These are phyloP conservation scores for Rhynchophorus ferrugineus DNA, from an alignment of 1,140 invertebrate genomes.

Conservation along the genomic window DNA sequence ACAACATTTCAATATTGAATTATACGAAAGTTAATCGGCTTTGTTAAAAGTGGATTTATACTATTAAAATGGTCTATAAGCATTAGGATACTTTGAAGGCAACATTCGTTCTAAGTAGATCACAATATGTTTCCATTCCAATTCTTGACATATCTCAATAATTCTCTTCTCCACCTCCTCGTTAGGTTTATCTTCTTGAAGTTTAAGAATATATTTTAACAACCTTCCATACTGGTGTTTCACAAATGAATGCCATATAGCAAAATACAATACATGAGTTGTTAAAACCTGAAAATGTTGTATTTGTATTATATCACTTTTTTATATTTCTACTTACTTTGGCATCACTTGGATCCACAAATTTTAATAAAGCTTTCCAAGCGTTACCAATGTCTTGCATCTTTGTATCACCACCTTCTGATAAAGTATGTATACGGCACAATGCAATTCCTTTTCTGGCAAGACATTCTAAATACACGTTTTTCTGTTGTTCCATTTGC, in stretches of 20 bases:
- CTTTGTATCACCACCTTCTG: constrained; percentile 34
- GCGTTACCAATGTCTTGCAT: constrained; percentile 55
- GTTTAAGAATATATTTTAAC: constrained; percentile 65
- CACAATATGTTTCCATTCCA: constrained; percentile 64
- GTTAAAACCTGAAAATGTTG: constrained; percentile 25
- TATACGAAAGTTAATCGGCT: too few species aligned
- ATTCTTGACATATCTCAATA: constrained; percentile 53
- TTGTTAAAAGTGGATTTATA: too few species aligned
- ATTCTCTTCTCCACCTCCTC: constrained; percentile 68
- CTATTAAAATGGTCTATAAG: constrained; percentile 44
- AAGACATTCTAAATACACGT: constrained; percentile 67
- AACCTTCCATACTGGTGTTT: constrained; percentile 73
- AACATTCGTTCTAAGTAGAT: constrained; percentile 47
- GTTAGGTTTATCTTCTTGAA: constrained; percentile 69
- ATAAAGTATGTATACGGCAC: constrained; percentile 52
- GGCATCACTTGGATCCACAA: constrained; percentile 65
- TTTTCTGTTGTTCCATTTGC: constrained; percentile 76
- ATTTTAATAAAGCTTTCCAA: constrained; percentile 66
- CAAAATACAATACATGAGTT: constrained; percentile 60
- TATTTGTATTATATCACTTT: neutral
- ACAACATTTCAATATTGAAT: too few species aligned
- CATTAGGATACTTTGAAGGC: constrained; percentile 56
- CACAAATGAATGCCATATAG: constrained; percentile 71
- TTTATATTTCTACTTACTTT: constrained; percentile 55
- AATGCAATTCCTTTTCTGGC: constrained; percentile 67